Conservation (phyloP, 1,140 invertebrate genomes). For the Drosophila bipectinata region DNA sequence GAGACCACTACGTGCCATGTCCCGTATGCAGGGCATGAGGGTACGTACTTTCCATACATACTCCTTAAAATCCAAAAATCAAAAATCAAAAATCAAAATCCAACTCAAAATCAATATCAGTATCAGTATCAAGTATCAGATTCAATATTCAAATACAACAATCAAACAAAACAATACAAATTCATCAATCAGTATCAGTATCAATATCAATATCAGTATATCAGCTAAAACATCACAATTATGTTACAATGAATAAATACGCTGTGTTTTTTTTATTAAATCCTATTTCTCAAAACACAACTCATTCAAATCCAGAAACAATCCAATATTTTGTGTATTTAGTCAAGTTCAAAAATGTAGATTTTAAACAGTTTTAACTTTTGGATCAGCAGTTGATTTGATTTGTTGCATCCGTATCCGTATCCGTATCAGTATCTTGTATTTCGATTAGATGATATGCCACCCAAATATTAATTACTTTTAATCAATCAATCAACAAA, state of each 20-base stretch:
- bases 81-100: conserved; percentile 23
- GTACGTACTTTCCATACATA: conserved; percentile 89
- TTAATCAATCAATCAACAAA: conserved; percentile 34
- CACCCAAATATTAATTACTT: conserved; percentile 21
- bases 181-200: conserved; percentile 31
- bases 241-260: conserved; percentile 13
- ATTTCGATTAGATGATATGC: conserved; percentile 61
- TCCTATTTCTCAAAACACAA: conserved; percentile 24
- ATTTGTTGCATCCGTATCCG: conserved; percentile 48
- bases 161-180: conserved; percentile 22
- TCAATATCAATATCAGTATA: conserved; percentile 35
- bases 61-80: conserved; percentile 41
- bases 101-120: conserved; percentile 42
- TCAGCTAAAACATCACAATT: conserved; percentile 38
- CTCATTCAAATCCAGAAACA: conserved; percentile 35
- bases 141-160: conserved; percentile 12
- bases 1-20: conserved; percentile 97
- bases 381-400: conserved; percentile 49
- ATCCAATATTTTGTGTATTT: conserved; percentile 49
- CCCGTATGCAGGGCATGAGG: conserved; percentile 99
- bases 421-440: conserved; percentile 47
- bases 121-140: conserved; percentile 31
- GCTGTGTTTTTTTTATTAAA: conserved; percentile 9
- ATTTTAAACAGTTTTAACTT: conserved; percentile 17
- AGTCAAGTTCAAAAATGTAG: conserved; percentile 48